Conservation (phyloP, 53 echinoderm and acorn worm genomes). For the Zoroaster sp. region DNA sequence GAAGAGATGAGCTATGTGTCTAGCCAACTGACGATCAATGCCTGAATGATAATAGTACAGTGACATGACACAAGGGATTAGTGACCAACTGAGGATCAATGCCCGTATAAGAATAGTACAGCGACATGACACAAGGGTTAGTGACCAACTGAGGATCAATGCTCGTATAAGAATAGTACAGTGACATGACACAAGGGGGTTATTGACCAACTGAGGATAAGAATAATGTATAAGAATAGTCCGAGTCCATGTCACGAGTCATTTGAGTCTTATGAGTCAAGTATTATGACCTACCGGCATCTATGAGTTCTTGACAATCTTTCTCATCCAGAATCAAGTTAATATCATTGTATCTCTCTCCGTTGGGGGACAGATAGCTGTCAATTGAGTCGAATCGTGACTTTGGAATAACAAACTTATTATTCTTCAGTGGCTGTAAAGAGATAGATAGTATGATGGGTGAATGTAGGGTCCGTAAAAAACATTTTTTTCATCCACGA, state of each 20-base stretch:
- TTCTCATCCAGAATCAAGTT: slow-evolving; percentile 82
- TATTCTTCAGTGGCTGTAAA: slow-evolving; percentile 80
- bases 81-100: not conserved
- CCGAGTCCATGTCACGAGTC: not conserved
- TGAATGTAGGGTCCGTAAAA: too few relatives aligned
- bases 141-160: not conserved
- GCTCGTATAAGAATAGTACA: not conserved
- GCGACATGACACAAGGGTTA: not conserved
- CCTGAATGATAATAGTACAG: not conserved
- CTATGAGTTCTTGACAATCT: slow-evolving; percentile 74
- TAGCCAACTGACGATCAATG: not conserved
- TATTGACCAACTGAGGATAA: not conserved
- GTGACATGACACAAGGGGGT: not conserved
- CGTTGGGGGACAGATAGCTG: slow-evolving; percentile 84
- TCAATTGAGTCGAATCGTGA: slow-evolving; percentile 87
- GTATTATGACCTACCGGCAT: slow-evolving; percentile 49
- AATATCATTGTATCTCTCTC: slow-evolving; percentile 86
- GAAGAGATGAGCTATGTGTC: slow-evolving; percentile 93
- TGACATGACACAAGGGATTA: not conserved
- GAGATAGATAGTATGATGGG: too few relatives aligned
- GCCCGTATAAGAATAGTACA: not conserved
- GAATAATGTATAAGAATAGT: too few relatives aligned
- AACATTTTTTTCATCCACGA: too few relatives aligned
- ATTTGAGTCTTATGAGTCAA: not conserved
- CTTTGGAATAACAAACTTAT: slow-evolving; percentile 77